Conservation (phyloP, 2,113 vertebrate species). For the Deroptyus accipitrinus region DNA sequence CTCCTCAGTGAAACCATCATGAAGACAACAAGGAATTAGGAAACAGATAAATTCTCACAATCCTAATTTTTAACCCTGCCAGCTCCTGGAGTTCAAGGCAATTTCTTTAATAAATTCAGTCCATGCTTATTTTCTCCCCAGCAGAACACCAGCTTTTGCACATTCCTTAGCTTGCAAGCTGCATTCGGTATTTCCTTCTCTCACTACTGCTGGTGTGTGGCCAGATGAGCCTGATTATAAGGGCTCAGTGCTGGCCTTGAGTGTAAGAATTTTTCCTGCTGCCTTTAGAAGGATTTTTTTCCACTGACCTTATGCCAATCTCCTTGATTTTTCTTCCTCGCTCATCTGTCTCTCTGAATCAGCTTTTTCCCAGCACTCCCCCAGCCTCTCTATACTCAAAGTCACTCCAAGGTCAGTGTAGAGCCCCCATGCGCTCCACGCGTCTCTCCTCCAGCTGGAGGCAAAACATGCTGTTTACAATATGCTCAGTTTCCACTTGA, state of each 20-base stretch:
- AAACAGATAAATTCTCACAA: constrained; percentile 20
- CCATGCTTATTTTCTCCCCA: background rate
- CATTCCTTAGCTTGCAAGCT: background rate
- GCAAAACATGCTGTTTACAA: background rate
- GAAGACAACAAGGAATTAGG: constrained; percentile 47
- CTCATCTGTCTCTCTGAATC: constrained; percentile 35
- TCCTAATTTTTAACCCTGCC: constrained; percentile 10
- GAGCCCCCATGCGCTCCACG: background rate
- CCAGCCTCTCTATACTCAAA: background rate
- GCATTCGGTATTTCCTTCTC: background rate
- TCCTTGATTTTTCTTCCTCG: background rate
- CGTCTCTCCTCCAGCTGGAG: background rate
- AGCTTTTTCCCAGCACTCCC: background rate
- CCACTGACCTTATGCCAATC: constrained; percentile 17
- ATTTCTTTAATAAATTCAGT: background rate
- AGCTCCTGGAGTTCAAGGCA: background rate
- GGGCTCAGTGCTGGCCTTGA: background rate
- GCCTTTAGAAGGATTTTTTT: background rate
- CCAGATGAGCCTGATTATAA: background rate
- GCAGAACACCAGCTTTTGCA: background rate
- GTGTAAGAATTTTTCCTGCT: background rate
- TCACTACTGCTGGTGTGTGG: background rate
- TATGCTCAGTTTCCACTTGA: constrained; percentile 32
- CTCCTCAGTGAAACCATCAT: constrained; percentile 38
- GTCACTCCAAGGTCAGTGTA: constrained; percentile 14